Evolutionary conservation across 2,888 invertebrate genomes (phyloP), one percentile per base, ranked within the genome.

Genomic region (Tetragonula carbonaria): DNA sequence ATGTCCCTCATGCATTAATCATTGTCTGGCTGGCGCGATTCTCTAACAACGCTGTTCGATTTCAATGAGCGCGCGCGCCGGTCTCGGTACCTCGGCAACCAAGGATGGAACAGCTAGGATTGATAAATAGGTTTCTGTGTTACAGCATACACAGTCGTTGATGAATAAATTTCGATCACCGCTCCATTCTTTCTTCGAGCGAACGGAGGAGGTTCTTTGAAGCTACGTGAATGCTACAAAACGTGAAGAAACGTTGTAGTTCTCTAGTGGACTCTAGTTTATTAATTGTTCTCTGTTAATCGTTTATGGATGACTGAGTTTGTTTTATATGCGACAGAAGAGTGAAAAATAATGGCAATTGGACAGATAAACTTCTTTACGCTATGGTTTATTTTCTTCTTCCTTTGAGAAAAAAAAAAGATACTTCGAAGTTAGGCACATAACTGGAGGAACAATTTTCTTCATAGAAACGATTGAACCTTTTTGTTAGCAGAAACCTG

Each of bases 1-100:
- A 92, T 92, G 90, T 92, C 91, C 91, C 93, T 93, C 93, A 93
- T 93, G 92, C 93, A 93, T 93, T 93, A 93, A 93, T 93, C 93
- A 93, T 83, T 92, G 76, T 55, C 78, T 45, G 63, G 53, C 74
- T 83, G 51, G 82, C 78, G 71, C 75, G 86, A 89, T 87, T 80
- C 87, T 86, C 76, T 78, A 75, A 84, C 84, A 71, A 84, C 79
- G 72, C 59, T 78, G 71, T 81, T 76, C 85, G 80, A 85, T 88
- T 80, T 88, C 87, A 82, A 86, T 81, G 86, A 76, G 70, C 74
- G 77, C 81, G 67, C 81, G 65, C 84, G 82, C 80, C 33, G 18
- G 63, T 11, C 53, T 63, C 51, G 21, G 14, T 65, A n/a, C 81
- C 63, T 38, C 33, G n/a, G 8, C 21, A 70, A 75, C 75, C 75